Conservation (phyloP, 64 coral and sea anemone species). For the Acropora yongei region DNA sequence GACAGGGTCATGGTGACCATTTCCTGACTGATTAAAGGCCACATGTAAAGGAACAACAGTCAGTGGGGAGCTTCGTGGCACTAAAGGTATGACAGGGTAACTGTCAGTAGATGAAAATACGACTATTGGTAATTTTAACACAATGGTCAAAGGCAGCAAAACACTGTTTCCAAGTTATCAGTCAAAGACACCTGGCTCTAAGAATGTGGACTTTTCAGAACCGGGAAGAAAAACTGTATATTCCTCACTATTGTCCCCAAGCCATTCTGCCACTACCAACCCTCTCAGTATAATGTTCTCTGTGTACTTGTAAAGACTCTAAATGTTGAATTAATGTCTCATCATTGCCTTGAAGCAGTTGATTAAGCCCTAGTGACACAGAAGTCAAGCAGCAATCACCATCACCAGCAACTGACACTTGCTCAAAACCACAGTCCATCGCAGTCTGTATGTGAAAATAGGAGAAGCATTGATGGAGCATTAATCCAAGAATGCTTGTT, state of each 20-base stretch:
- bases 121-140: constrained; percentile 57
- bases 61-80: constrained; percentile 25
- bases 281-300: constrained; percentile 25
- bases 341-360: constrained; percentile 29
- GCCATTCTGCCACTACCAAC: constrained; percentile 54
- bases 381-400: constrained; percentile 42
- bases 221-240: not conserved
- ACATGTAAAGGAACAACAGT: constrained; percentile 61
- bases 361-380: constrained; percentile 13
- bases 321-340: constrained; percentile 12
- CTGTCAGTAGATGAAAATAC: constrained; percentile 42
- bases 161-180: constrained; percentile 44
- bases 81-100: constrained; percentile 64
- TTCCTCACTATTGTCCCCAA: constrained; percentile 50
- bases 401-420: constrained; percentile 40
- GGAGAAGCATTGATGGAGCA: constrained; percentile 46
- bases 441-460: constrained; percentile 42
- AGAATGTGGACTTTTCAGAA: constrained; percentile 36
- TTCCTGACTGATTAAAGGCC: constrained; percentile 63
- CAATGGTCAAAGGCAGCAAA: constrained; percentile 25
- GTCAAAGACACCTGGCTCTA: constrained; percentile 27
- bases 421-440: constrained; percentile 41
- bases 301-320: constrained; percentile 40
- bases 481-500: constrained; percentile 49
- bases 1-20: constrained; percentile 64